phyloP scores from a whole-genome alignment of 2,797 vertebrate genomes.

The Anolis apletophallus region DNA sequence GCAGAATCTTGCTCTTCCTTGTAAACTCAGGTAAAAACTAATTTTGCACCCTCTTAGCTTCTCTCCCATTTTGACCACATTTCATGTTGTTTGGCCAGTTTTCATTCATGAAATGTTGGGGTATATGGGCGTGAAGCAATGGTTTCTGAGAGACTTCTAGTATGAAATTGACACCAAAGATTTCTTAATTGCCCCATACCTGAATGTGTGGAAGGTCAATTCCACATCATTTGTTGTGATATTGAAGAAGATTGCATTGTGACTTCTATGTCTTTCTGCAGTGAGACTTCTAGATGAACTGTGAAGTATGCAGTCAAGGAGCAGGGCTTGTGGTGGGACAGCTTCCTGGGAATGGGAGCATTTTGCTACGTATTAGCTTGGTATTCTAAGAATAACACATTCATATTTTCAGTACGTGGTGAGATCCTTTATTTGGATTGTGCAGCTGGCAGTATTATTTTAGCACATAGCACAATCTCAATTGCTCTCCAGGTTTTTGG shows the following conservation, averaged over 20 bases:
- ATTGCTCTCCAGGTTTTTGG: conserved; percentile 46
- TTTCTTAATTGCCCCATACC: neutral
- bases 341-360: neutral
- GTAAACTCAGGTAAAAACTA: too few relatives aligned
- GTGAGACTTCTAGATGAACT: neutral
- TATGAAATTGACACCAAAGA: neutral
- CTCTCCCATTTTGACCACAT: too few relatives aligned
- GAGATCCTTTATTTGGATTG: conserved; percentile 29
- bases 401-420: conserved; percentile 28
- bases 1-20: too few relatives aligned
- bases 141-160: too few relatives aligned
- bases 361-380: conserved; percentile 27
- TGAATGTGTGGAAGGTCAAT: neutral
- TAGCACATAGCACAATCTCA: conserved; percentile 17
- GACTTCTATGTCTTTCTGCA: neutral
- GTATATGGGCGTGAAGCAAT: neutral
- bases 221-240: neutral
- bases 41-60: too few relatives aligned
- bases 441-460: conserved; percentile 23
- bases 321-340: neutral
- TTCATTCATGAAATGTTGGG: too few relatives aligned
- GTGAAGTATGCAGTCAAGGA: conserved; percentile 7
- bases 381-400: conserved; percentile 21
- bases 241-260: neutral
- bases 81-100: too few relatives aligned